phyloP scores from a whole-genome alignment of 1,140 invertebrate genomes.

The Rhynchophorus ferrugineus region DNA sequence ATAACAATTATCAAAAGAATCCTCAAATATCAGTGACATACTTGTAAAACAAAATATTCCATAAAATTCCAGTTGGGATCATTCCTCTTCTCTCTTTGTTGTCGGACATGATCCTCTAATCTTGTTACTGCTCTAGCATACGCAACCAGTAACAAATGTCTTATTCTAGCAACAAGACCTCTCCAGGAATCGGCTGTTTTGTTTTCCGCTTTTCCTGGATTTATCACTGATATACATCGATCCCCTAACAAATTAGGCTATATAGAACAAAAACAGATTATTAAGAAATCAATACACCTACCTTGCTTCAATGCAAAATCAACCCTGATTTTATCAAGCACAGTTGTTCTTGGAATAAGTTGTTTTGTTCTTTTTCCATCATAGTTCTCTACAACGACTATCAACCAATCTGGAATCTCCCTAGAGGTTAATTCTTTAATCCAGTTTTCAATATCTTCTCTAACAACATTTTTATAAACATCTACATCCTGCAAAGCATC shows the following conservation, averaged over 20 bases:
- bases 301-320: conserved; percentile 91
- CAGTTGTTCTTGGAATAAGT: conserved; percentile 82
- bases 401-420: conserved; percentile 86
- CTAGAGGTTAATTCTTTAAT: conserved; percentile 65
- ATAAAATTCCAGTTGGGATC: conserved; percentile 90
- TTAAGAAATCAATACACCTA: conserved; percentile 31
- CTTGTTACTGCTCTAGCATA: conserved; percentile 78
- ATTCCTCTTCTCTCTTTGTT: conserved; percentile 82
- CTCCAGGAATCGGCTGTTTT: conserved; percentile 85
- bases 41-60: conserved; percentile 88
- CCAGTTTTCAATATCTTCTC: conserved; percentile 86
- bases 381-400: conserved; percentile 85
- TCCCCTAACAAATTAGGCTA: conserved; percentile 39
- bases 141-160: conserved; percentile 76
- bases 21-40: conserved; percentile 37
- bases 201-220: conserved; percentile 82
- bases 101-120: conserved; percentile 87
- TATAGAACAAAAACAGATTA: neutral
- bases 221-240: conserved; percentile 84
- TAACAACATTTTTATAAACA: conserved; percentile 73
- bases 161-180: conserved; percentile 69
- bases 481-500: conserved; percentile 73
- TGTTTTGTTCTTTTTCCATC: conserved; percentile 90
- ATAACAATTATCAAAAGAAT: neutral
- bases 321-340: conserved; percentile 87